Percentiles rank a stretch among this genome's conserved stretches.
Conservation (phyloP, 2,113 vertebrate species). For the Synodontis membranacea region DNA sequence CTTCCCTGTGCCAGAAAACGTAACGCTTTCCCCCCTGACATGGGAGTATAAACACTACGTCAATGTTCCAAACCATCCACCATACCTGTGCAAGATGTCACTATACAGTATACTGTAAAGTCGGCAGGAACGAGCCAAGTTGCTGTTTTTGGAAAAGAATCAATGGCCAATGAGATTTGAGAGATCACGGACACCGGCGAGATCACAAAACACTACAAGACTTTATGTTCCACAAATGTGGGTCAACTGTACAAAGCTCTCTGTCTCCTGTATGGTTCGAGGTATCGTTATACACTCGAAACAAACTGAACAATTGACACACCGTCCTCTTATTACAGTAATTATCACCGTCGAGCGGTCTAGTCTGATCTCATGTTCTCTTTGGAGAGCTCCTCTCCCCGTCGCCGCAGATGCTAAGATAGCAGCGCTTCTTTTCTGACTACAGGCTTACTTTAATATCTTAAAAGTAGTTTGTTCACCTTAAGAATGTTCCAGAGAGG, state of each 20-base stretch:
- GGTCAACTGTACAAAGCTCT: background rate
- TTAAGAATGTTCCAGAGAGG: constrained; percentile 28
- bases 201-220: background rate
- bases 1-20: background rate
- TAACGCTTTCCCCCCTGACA: background rate
- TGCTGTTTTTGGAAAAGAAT: background rate
- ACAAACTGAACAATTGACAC: background rate
- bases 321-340: background rate
- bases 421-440: background rate
- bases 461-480: constrained; percentile 29
- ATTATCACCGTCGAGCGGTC: background rate
- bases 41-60: background rate
- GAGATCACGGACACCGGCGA: background rate
- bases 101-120: too few species aligned
- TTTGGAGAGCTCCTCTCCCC: background rate
- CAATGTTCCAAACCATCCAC: too few species aligned
- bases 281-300: background rate
- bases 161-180: background rate
- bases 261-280: background rate
- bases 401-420: background rate
- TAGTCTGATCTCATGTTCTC: background rate
- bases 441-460: constrained; percentile 1
- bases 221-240: background rate
- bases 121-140: background rate
- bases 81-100: background rate